Evolutionary conservation across 2,113 vertebrate genomes (phyloP).

Genomic region (Etheostoma cragini): DNA sequence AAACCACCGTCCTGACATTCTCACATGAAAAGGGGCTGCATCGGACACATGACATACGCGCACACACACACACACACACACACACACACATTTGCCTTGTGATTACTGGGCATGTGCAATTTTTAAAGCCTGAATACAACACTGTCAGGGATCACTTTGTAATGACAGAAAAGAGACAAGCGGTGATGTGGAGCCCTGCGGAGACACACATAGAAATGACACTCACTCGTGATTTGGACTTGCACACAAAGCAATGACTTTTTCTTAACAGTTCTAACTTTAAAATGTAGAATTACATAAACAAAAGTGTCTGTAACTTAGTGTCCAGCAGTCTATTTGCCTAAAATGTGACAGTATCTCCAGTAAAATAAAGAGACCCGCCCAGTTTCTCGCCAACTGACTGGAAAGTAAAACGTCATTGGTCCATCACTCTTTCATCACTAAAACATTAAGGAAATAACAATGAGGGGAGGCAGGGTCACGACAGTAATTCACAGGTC

Average conservation of each 20-base stretch:
- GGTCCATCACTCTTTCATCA: constrained; percentile 47
- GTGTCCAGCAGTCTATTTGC: constrained; percentile 27
- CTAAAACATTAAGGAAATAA: constrained; percentile 53
- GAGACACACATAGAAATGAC: constrained; percentile 35
- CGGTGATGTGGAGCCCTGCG: constrained; percentile 30
- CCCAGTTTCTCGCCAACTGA: constrained; percentile 18
- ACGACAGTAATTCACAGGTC: constrained; percentile 61
- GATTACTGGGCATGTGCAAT: constrained; percentile 63
- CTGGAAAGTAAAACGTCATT: constrained; percentile 51
- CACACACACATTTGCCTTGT: constrained; percentile 47
- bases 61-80: background rate
- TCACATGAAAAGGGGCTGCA: constrained; percentile 46
- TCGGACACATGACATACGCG: constrained; percentile 40
- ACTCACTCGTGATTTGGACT: constrained; percentile 51
- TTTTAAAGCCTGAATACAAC: constrained; percentile 69
- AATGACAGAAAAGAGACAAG: constrained; percentile 62
- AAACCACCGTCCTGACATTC: constrained; percentile 48
- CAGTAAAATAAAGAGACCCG: constrained; percentile 13
- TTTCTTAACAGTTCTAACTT: constrained; percentile 46
- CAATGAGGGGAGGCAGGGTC: constrained; percentile 35
- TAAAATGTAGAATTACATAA: constrained; percentile 42
- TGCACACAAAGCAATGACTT: constrained; percentile 42
- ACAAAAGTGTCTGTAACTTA: constrained; percentile 38
- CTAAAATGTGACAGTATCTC: background rate
- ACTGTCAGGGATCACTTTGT: constrained; percentile 46